These are phyloP conservation scores for Myopa tessellatipennis DNA, from an alignment of 2,888 invertebrate genomes.

Conservation along the genomic window DNA sequence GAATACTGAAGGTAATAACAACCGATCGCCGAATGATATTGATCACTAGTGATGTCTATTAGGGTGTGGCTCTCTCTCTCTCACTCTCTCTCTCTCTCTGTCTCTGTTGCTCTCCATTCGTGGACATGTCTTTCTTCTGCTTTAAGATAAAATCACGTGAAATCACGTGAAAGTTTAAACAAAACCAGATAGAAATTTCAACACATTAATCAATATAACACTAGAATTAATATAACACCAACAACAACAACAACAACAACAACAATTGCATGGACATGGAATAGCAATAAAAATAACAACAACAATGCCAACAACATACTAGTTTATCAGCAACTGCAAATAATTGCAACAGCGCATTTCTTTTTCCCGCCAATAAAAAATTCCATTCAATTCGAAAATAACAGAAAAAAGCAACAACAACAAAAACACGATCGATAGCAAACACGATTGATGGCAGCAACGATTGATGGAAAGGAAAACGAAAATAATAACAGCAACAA, in stretches of 20 bases:
- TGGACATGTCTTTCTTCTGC: not conserved
- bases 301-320: not conserved
- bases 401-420: not conserved
- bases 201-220: not conserved
- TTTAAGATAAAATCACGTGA: too few relatives aligned
- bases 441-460: not conserved
- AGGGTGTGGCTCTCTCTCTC: not conserved
- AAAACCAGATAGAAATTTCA: not conserved
- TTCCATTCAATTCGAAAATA: not conserved
- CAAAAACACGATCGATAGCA: not conserved
- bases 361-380: constrained; percentile 37
- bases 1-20: too few relatives aligned
- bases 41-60: too few relatives aligned
- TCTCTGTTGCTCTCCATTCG: not conserved
- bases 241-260: not conserved
- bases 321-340: constrained; percentile 29
- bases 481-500: constrained; percentile 11
- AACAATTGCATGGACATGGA: too few relatives aligned
- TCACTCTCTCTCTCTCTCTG: not conserved
- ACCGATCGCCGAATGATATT: too few relatives aligned
- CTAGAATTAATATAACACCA: not conserved
- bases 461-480: constrained; percentile 3
- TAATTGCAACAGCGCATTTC: constrained; percentile 48
- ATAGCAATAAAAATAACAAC: not conserved
- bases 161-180: not conserved